Evolutionary conservation across 2,797 vertebrate genomes (phyloP).

Genomic region (Crocidura indochinensis): DNA sequence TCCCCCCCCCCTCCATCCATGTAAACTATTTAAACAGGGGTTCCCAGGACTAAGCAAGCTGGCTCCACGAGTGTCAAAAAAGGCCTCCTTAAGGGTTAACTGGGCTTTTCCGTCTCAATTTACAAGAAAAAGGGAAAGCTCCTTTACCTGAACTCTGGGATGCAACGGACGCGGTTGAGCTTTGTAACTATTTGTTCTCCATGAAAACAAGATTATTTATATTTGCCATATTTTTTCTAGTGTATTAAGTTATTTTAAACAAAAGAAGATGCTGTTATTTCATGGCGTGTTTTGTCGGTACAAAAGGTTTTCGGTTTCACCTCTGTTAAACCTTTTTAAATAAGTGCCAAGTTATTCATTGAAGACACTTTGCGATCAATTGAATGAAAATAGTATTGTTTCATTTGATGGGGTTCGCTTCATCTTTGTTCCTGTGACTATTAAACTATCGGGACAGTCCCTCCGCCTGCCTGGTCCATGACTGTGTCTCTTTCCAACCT

Average conservation of each 20-base stretch:
- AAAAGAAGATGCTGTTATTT: constrained; percentile 90
- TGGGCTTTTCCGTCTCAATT: constrained; percentile 74
- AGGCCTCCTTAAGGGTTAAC: constrained; percentile 76
- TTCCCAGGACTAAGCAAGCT: constrained; percentile 86
- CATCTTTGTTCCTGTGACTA: constrained; percentile 84
- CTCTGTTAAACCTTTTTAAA: constrained; percentile 89
- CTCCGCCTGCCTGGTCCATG: constrained; percentile 75
- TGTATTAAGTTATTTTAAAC: constrained; percentile 93
- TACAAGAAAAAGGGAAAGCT: constrained; percentile 90
- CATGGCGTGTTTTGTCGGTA: constrained; percentile 90
- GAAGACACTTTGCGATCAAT: constrained; percentile 90
- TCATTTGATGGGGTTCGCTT: constrained; percentile 82
- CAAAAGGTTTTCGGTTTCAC: constrained; percentile 91
- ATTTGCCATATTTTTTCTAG: constrained; percentile 93
- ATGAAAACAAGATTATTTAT: constrained; percentile 94
- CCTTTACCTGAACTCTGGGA: constrained; percentile 89
- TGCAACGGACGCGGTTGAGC: constrained; percentile 88
- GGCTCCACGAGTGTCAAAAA: constrained; percentile 84
- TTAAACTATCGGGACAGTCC: constrained; percentile 82
- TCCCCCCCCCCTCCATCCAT: constrained; percentile 83
- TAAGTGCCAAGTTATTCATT: constrained; percentile 91
- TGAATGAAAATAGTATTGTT: constrained; percentile 87
- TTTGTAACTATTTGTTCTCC: constrained; percentile 94
- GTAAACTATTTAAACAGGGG: constrained; percentile 93
- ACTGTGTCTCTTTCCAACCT: constrained; percentile 33